phyloP scores from a whole-genome alignment of 53 echinoderm and acorn worm genomes.

The Mesocentrotus franciscanus region DNA sequence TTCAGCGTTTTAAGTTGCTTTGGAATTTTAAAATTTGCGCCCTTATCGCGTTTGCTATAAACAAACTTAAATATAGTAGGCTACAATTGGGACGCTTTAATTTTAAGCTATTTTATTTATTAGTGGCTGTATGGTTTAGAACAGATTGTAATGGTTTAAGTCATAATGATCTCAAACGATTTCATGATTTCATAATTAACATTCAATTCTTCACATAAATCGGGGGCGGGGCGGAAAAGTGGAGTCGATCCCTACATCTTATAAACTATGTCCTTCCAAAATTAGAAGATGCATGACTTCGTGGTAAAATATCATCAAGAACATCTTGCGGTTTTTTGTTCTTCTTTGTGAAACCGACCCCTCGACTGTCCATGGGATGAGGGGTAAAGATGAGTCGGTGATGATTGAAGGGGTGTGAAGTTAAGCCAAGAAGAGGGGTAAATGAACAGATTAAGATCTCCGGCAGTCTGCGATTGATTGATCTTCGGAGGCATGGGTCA shows the following conservation, averaged over 20 bases:
- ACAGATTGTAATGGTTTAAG: too few species aligned
- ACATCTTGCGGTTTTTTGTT: not conserved
- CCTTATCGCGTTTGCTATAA: too few species aligned
- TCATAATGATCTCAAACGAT: too few species aligned
- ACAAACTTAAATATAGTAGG: too few species aligned
- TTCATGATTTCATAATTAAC: too few species aligned
- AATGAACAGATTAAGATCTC: constrained; percentile 40
- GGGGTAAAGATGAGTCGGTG: constrained; percentile 28
- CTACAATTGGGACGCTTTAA: too few species aligned
- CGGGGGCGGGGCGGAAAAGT: too few species aligned
- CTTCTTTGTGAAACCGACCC: not conserved
- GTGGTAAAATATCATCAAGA: constrained; percentile 9
- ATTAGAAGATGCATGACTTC: not conserved
- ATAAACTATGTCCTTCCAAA: not conserved
- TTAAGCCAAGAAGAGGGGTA: constrained; percentile 39
- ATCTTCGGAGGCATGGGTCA: not conserved
- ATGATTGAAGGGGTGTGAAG: constrained; percentile 41
- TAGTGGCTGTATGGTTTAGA: too few species aligned
- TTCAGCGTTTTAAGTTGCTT: too few species aligned
- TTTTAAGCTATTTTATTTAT: too few species aligned
- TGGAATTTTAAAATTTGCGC: too few species aligned
- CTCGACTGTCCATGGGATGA: not conserved
- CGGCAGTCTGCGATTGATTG: not conserved
- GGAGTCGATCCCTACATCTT: not conserved
- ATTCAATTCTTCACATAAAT: too few species aligned